Base-by-base conservation (phyloP, 2,888 invertebrate species). In the Torymus auratus region DNA sequence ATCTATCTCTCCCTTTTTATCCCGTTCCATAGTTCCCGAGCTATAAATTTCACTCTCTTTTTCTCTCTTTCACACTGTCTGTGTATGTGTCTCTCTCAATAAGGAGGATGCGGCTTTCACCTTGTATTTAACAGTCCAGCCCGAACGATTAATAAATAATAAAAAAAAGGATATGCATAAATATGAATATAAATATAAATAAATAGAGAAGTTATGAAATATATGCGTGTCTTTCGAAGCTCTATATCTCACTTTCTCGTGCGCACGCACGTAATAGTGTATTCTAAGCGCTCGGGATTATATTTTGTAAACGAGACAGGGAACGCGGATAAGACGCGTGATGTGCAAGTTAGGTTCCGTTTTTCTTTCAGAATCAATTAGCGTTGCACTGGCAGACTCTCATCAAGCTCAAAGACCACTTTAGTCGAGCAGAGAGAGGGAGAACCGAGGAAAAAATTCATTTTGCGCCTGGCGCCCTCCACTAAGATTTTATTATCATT, bases 211-310 rank as follows among this genome's bases (percentile, higher is more conserved):
- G 75, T 65, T 78, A 78, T 71, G 55, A 64, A 72, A 60, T 41
- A 65, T 74, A 41, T 17, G 56, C 78, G 73, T 62, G 67, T 61
- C 28, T 78, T 71, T 65, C 64, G 41, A 77, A 77, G 13, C 15
- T 72, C 78, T 71, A 61, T 72, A 72, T 72, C 41, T 7, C 78
- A 53, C 52, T 55, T 68, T 72, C 78, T 60, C 52, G 61, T 73
- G 23, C 55, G 56, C 23, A 67, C 74, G 79, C 70, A 68, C 52
- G 70, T 78, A 82, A 52, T 62, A 68, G 56, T 85, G 85, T 84
- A 86, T 86, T 84, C 85, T 84, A 85, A 85, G 82, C 83, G 80
- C 83, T 84, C 83, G 84, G 41, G 86, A 84, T n/a, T n/a, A 84
- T 86, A 86, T 87, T 87, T 86, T 87, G 81, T 82, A 84, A 61